Percentiles rank a stretch among this genome's conserved stretches.
phyloP scores from a whole-genome alignment of 2,888 invertebrate species.

The Julus scandinavius region DNA sequence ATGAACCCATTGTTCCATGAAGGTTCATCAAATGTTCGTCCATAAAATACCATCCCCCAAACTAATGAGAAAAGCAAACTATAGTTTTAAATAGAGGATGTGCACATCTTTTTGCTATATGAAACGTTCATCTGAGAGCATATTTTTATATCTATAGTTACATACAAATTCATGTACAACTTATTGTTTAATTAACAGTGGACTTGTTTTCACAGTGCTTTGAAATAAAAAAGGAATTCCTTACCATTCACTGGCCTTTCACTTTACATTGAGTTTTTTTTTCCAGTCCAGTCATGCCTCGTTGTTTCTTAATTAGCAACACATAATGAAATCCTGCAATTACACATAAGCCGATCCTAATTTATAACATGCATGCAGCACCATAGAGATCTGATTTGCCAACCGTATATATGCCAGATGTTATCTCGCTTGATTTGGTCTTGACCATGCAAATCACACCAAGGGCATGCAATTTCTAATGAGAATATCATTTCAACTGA shows the following conservation, averaged over 20 bases:
- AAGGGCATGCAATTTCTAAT: constrained; percentile 37
- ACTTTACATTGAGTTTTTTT: neutral
- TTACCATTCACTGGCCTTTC: neutral
- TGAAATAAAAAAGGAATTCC: too few species aligned
- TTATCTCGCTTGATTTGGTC: constrained; percentile 7
- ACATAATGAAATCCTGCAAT: neutral
- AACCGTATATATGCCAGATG: constrained; percentile 4
- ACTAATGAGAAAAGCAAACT: too few species aligned
- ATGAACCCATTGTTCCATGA: too few species aligned
- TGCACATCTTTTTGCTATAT: too few species aligned
- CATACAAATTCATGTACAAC: too few species aligned
- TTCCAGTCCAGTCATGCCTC: neutral
- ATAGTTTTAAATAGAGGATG: too few species aligned
- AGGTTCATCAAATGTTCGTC: too few species aligned
- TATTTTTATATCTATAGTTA: too few species aligned
- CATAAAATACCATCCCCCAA: too few species aligned
- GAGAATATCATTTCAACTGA: constrained; percentile 26
- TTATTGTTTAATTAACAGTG: too few species aligned
- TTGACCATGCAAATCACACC: constrained; percentile 25
- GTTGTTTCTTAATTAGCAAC: neutral
- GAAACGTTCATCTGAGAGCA: too few species aligned
- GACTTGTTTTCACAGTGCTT: too few species aligned
- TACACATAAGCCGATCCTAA: neutral
- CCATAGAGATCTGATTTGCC: constrained; percentile 6
- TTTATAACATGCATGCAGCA: neutral